These are phyloP conservation scores for Neria commutata DNA, from an alignment of 2,888 invertebrate species.

Conservation along the genomic window DNA sequence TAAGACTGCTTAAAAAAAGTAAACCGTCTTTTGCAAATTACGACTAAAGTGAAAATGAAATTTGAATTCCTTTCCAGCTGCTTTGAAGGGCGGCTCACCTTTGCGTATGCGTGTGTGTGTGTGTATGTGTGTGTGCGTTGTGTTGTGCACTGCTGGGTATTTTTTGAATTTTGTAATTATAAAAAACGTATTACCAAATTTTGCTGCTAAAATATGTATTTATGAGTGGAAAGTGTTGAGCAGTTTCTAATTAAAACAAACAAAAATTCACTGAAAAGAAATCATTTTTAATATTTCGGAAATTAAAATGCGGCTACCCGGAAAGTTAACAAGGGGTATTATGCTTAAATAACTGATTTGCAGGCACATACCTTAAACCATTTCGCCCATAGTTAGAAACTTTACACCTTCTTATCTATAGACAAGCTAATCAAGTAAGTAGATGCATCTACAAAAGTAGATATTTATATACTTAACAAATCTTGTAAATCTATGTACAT, in stretches of 20 bases:
- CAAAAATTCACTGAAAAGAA: background rate
- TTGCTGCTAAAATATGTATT: slow-evolving; percentile 40
- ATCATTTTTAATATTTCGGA: no score
- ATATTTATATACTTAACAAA: no score
- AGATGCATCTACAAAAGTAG: no score
- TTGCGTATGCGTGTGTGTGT: background rate
- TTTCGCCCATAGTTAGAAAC: no score
- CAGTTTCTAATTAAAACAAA: background rate
- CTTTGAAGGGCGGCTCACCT: background rate
- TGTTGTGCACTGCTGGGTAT: background rate
- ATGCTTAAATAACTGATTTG: no score
- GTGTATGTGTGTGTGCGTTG: background rate
- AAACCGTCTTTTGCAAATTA: background rate
- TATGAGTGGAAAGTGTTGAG: slow-evolving; percentile 39
- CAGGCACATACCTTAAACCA: no score
- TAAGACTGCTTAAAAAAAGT: background rate
- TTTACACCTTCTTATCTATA: no score
- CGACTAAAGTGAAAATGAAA: background rate
- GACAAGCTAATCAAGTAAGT: no score
- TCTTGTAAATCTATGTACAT: no score
- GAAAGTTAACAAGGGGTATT: no score
- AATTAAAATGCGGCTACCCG: no score
- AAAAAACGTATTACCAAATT: slow-evolving; percentile 29
- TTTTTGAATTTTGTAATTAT: background rate
- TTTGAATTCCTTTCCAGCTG: background rate